These are phyloP conservation scores for Elysia chlorotica DNA, from an alignment of 1,140 invertebrate genomes.

Conservation along the genomic window DNA sequence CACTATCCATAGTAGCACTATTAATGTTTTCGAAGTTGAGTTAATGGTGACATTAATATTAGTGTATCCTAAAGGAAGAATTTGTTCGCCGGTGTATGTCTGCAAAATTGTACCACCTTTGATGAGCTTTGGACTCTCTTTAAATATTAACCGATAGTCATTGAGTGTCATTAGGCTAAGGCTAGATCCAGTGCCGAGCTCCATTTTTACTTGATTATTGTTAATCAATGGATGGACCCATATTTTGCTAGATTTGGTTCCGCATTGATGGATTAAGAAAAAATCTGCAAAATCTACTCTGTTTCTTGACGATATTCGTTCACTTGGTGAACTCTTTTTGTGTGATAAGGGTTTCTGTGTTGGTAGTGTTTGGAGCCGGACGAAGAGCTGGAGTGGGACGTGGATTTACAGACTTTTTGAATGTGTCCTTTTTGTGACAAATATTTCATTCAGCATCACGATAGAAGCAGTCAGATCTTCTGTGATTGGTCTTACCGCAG, in stretches of 20 bases:
- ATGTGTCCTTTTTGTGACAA: neutral
- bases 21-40: too few species aligned
- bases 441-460: neutral
- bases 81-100: neutral
- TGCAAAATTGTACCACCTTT: neutral
- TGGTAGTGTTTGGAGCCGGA: neutral
- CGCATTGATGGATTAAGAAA: neutral
- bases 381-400: neutral
- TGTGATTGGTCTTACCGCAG: neutral
- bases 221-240: neutral
- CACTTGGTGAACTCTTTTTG: neutral
- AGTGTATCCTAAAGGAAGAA: neutral
- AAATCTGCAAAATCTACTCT: too few species aligned
- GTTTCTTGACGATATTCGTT: neutral
- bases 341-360: neutral
- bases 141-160: neutral
- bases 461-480: neutral
- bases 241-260: neutral
- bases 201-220: neutral
- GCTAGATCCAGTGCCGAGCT: neutral
- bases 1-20: neutral
- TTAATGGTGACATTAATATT: neutral
- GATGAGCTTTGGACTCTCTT: neutral
- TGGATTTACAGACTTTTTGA: neutral
- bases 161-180: neutral